A percentile compares a stretch with the other conserved stretches of the same genome.
Evolutionary conservation across 2,113 vertebrate genomes (phyloP).

Genomic region (Eurystomus gularis): DNA sequence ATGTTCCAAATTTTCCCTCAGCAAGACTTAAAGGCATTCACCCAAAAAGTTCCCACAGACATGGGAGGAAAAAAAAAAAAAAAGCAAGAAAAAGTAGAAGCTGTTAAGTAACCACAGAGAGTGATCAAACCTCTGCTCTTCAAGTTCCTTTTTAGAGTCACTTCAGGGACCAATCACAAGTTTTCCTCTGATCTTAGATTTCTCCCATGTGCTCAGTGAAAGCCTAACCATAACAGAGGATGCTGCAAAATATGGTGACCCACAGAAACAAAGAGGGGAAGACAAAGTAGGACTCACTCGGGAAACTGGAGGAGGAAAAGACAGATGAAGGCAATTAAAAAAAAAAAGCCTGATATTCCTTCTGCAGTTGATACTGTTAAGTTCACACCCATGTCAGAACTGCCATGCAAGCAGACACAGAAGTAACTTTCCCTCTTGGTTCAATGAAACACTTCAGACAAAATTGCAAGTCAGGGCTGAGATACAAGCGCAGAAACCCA

Average conservation of each 20-base stretch:
- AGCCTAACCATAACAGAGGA: background rate
- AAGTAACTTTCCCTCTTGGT: background rate
- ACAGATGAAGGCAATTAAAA: background rate
- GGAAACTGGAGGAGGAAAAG: background rate
- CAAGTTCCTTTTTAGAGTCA: background rate
- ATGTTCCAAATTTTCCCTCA: background rate
- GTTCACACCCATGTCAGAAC: background rate
- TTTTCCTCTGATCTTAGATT: background rate
- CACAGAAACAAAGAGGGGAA: background rate
- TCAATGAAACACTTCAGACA: background rate
- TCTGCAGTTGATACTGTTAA: background rate
- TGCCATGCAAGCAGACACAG: background rate
- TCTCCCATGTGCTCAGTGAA: background rate
- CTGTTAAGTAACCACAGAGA: background rate
- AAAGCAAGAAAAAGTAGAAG: background rate
- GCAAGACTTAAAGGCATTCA: background rate
- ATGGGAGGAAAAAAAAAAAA: rapidly evolving
- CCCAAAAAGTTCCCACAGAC: background rate
- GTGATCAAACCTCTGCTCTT: background rate
- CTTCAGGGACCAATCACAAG: background rate
- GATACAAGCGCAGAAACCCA: background rate
- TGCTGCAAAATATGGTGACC: background rate
- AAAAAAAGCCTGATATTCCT: background rate
- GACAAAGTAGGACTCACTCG: background rate
- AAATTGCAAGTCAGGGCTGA: background rate